Conservation (phyloP, 2,797 vertebrate genomes). For the Platyrinchus mystaceus region DNA sequence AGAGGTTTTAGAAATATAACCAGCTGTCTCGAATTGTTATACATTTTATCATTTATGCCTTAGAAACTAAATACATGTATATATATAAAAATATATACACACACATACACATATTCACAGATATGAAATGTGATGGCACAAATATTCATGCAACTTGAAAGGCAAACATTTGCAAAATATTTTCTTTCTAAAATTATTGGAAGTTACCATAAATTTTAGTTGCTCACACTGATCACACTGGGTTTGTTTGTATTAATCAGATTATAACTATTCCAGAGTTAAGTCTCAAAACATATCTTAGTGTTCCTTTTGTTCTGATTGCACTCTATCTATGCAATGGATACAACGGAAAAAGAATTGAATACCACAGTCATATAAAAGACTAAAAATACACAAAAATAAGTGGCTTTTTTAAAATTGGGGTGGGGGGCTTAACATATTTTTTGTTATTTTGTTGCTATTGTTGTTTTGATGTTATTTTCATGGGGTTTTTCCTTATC, state of each 20-base stretch:
- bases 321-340: background rate
- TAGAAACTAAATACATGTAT: background rate
- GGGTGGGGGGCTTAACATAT: rapidly evolving
- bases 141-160: background rate
- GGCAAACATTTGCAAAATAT: background rate
- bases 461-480: background rate
- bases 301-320: background rate
- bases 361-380: background rate
- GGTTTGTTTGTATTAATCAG: background rate
- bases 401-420: rapidly evolving
- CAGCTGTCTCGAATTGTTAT: background rate
- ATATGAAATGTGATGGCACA: background rate
- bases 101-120: rapidly evolving
- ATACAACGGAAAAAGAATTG: background rate
- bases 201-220: background rate
- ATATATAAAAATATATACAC: background rate
- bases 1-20: background rate
- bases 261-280: background rate
- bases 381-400: background rate
- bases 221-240: background rate
- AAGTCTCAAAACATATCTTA: background rate
- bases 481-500: background rate
- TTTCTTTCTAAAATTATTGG: background rate
- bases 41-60: background rate
- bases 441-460: background rate